Conservation (phyloP, 2,888 invertebrate genomes). For the Tiliacea citrago region DNA sequence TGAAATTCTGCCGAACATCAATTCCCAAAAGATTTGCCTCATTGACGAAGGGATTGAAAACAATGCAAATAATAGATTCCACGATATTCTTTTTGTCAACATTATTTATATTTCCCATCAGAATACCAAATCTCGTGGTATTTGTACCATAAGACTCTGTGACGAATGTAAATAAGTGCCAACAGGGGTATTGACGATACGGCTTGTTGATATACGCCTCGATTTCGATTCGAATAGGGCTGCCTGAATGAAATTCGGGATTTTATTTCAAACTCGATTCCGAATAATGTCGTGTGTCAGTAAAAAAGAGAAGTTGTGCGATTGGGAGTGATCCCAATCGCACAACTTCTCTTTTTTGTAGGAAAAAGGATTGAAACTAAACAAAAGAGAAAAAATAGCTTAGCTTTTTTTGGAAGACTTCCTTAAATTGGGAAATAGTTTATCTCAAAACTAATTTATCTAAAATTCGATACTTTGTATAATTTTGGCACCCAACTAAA, state of each 20-base stretch:
- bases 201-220: conserved; percentile 45
- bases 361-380: not conserved
- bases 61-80: conserved; percentile 33
- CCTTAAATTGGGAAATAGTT: not conserved
- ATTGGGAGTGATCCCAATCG: not conserved
- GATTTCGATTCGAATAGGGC: conserved; percentile 26
- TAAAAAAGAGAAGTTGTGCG: conserved; percentile 1
- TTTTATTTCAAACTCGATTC: conserved; percentile 14
- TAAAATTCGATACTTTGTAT: not conserved
- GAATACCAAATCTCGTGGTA: conserved; percentile 35
- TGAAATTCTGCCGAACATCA: not conserved
- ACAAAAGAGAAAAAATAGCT: not conserved
- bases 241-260: conserved; percentile 8
- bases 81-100: conserved; percentile 21
- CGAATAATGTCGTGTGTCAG: conserved; percentile 1
- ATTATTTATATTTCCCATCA: conserved; percentile 54
- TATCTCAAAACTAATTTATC: not conserved
- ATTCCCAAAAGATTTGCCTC: conserved; percentile 26
- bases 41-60: conserved; percentile 27
- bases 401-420: no score
- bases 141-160: conserved; percentile 42
- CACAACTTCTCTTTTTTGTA: no score
- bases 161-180: conserved; percentile 43
- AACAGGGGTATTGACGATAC: conserved; percentile 20
- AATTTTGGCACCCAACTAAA: not conserved